A percentile compares a stretch with the other conserved stretches of the same genome.
Conservation (phyloP, 1,140 invertebrate genomes). For the Sinonovacula constricta region DNA sequence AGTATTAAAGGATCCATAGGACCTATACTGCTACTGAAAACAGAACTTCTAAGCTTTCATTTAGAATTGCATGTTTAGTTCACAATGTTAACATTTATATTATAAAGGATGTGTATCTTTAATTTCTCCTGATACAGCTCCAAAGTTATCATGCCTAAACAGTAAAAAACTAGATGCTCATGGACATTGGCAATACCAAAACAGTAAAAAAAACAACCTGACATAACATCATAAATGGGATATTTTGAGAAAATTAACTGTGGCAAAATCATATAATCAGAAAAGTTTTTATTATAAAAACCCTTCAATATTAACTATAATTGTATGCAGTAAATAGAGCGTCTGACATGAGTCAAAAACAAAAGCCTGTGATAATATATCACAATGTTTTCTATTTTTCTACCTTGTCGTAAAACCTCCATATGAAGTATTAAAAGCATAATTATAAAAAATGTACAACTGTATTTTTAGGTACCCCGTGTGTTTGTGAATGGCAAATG, state of each 20-base stretch:
- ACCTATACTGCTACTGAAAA: not conserved
- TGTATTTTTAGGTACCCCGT: conserved; percentile 30
- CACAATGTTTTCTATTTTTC: not conserved
- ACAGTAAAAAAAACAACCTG: too few relatives aligned
- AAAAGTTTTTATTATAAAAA: not conserved
- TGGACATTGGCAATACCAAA: too few relatives aligned
- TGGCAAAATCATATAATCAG: too few relatives aligned
- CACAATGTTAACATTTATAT: not conserved
- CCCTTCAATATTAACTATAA: not conserved
- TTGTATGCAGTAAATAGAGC: not conserved
- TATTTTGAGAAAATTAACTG: too few relatives aligned
- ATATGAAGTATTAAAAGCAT: not conserved
- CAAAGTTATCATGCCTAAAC: not conserved
- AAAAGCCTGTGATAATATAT: not conserved
- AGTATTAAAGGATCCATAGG: not conserved
- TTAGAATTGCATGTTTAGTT: not conserved
- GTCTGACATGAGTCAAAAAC: not conserved
- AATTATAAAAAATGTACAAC: not conserved
- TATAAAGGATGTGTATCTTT: not conserved
- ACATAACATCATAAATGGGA: too few relatives aligned
- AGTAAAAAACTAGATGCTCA: too few relatives aligned
- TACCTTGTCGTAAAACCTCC: not conserved
- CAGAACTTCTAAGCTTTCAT: not conserved
- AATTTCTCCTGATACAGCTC: not conserved
- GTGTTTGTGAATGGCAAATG: conserved; percentile 43